These are phyloP conservation scores for Alcis repandata DNA, from an alignment of 2,888 invertebrate genomes.

Conservation along the genomic window DNA sequence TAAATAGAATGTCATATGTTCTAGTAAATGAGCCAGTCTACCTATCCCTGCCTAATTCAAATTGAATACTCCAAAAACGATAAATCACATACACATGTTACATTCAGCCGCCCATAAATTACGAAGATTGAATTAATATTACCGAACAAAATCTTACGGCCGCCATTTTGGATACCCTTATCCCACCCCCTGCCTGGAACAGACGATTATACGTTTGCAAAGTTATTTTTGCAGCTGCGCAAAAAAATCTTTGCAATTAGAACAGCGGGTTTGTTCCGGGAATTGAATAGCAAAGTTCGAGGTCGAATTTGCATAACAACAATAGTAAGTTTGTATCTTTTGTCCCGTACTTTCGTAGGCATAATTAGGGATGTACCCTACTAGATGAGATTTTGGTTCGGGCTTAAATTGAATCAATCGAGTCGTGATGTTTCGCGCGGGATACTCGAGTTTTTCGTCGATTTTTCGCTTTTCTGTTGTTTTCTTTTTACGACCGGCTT, in stretches of 20 bases:
- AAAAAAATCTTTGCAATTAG: conserved; percentile 39
- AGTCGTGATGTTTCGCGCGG: conserved; percentile 77
- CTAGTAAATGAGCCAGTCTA: conserved; percentile 23
- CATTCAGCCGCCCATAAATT: conserved; percentile 78
- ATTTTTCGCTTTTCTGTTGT: conserved; percentile 56
- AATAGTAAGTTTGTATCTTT: conserved; percentile 69
- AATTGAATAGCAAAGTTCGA: conserved; percentile 45
- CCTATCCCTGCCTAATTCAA: conserved; percentile 52
- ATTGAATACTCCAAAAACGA: conserved; percentile 75
- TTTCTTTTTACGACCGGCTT: conserved; percentile 41
- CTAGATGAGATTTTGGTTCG: conserved; percentile 79
- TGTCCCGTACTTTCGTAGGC: conserved; percentile 78
- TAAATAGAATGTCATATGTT: not conserved
- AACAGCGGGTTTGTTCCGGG: conserved; percentile 40
- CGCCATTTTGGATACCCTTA: conserved; percentile 83
- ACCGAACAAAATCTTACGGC: conserved; percentile 84
- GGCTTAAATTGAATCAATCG: conserved; percentile 85
- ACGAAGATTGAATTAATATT: conserved; percentile 86
- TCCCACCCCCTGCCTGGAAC: conserved; percentile 76
- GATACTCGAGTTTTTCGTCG: conserved; percentile 55
- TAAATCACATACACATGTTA: conserved; percentile 80
- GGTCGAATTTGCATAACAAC: conserved; percentile 48
- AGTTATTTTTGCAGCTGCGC: conserved; percentile 50
- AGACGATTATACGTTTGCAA: conserved; percentile 81
- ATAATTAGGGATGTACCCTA: conserved; percentile 83